Evolutionary conservation across 2,113 vertebrate genomes (phyloP).

Genomic region (Steatornis caripensis): DNA sequence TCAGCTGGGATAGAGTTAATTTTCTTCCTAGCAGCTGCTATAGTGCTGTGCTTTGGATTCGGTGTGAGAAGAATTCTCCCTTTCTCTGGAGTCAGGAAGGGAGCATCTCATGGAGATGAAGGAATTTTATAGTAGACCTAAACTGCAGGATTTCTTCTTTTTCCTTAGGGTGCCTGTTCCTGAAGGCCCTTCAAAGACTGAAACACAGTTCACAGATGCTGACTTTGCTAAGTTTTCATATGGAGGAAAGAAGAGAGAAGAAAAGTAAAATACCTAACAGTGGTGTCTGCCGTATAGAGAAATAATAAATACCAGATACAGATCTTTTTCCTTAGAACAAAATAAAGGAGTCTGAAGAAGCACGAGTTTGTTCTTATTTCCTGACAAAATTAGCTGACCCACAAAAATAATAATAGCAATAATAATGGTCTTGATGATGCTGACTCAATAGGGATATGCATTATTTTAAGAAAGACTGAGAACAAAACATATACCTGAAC

Average conservation of each 20-base stretch:
- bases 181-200: constrained; percentile 10
- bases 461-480: neutral
- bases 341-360: neutral
- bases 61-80: too few relatives aligned
- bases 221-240: neutral
- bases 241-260: neutral
- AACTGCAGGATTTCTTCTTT: neutral
- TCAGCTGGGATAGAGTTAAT: too few relatives aligned
- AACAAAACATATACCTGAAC: neutral
- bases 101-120: neutral
- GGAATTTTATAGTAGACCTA: neutral
- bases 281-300: neutral
- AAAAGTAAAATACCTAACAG: neutral
- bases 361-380: neutral
- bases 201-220: neutral
- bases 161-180: neutral
- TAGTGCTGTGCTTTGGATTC: too few relatives aligned
- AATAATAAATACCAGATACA: neutral
- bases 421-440: neutral
- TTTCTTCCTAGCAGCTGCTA: too few relatives aligned
- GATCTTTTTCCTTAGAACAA: neutral
- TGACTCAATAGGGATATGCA: neutral
- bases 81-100: neutral
- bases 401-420: neutral
- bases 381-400: neutral